phyloP scores from a whole-genome alignment of 2,888 invertebrate species.

The Phalera bucephala region DNA sequence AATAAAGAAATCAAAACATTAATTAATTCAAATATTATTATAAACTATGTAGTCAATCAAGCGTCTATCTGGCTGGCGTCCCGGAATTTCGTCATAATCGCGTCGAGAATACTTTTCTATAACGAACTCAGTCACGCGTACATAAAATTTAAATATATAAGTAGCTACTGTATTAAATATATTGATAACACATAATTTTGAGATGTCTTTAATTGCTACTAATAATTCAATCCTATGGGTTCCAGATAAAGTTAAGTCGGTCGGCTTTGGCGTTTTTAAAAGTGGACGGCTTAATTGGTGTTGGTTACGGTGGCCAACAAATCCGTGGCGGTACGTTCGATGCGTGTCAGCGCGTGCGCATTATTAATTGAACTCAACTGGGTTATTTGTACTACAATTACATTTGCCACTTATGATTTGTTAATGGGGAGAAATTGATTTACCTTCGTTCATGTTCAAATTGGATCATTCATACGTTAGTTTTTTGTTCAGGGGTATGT shows the following conservation, averaged over 20 bases:
- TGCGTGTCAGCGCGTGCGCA: constrained; percentile 52
- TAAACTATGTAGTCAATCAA: constrained; percentile 3
- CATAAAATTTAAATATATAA: constrained; percentile 76
- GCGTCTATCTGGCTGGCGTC: constrained; percentile 7
- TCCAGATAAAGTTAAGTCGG: constrained; percentile 60
- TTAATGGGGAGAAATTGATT: too few relatives aligned
- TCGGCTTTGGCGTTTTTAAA: constrained; percentile 52
- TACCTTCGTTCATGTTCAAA: too few relatives aligned
- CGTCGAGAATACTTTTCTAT: constrained; percentile 57
- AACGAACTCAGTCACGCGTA: constrained; percentile 75
- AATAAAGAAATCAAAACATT: constrained; percentile 5
- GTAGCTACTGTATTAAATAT: constrained; percentile 79
- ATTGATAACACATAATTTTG: constrained; percentile 78
- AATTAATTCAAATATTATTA: constrained; percentile 5
- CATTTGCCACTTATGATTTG: too few relatives aligned
- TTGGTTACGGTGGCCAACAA: constrained; percentile 54
- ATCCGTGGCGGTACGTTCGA: constrained; percentile 48
- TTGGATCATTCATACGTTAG: too few relatives aligned
- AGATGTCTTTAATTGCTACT: constrained; percentile 71
- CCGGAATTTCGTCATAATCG: constrained; percentile 51
- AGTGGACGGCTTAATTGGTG: constrained; percentile 67
- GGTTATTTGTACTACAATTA: constrained; percentile 16
- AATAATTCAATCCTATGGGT: constrained; percentile 74
- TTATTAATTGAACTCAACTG: constrained; percentile 43
- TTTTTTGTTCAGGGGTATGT: too few relatives aligned